Evolutionary conservation across 2,113 vertebrate genomes (phyloP).

Genomic region (Psephotus haematonotus): DNA sequence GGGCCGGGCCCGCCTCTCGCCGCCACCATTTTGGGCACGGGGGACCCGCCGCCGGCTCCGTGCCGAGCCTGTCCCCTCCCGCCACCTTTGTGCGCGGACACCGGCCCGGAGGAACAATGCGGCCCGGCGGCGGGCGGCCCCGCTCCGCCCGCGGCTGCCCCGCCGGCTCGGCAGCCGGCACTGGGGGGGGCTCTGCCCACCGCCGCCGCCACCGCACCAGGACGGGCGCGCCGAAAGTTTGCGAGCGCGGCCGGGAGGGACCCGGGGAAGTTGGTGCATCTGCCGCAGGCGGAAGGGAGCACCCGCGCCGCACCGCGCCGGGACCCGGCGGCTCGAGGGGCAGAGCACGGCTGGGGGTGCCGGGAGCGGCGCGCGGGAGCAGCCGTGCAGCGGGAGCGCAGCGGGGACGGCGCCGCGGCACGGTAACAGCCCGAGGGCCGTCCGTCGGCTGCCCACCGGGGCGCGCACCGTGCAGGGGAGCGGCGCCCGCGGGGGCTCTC

Average conservation of each 20-base stretch:
- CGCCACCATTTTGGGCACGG: constrained; percentile 74
- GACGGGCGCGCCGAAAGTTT: background rate
- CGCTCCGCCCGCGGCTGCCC: background rate
- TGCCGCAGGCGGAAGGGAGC: background rate
- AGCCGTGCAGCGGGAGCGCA: background rate
- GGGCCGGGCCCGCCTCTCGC: constrained; percentile 11
- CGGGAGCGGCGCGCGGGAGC: background rate
- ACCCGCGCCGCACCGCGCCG: background rate
- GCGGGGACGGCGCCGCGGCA: background rate
- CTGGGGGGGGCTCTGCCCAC: background rate
- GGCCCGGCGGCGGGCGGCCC: background rate
- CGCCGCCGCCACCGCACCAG: background rate
- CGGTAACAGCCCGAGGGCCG: background rate
- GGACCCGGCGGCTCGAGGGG: background rate
- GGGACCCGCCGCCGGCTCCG: background rate
- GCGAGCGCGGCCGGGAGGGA: background rate
- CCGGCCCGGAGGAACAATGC: constrained; percentile 36
- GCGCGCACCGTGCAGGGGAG: too few relatives aligned
- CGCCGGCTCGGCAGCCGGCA: background rate
- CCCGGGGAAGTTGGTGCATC: background rate
- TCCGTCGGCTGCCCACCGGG: background rate
- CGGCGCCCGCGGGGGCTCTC: constrained; percentile 35
- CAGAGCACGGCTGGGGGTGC: background rate
- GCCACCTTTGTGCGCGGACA: constrained; percentile 52
- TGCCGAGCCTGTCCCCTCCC: background rate